phyloP scores from a whole-genome alignment of 2,113 vertebrate genomes.

The Petrocephalus zakoni region DNA sequence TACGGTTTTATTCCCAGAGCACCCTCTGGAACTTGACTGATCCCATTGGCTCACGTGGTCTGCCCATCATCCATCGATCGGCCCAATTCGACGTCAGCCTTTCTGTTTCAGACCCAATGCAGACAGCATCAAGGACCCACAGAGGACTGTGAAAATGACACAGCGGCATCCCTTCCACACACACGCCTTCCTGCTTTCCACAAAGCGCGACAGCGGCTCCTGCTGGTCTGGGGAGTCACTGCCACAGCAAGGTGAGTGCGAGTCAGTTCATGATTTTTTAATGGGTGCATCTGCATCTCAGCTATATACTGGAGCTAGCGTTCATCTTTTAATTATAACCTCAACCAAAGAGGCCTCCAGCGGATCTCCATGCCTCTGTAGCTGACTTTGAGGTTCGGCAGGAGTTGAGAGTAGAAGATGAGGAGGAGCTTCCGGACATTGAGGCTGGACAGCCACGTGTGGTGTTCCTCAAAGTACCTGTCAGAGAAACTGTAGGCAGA shows the following conservation, averaged over 20 bases:
- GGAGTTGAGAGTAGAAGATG: background rate
- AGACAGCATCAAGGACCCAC: constrained; percentile 22
- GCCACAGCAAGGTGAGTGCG: background rate
- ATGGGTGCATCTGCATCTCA: background rate
- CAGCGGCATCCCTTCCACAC: background rate
- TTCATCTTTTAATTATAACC: background rate
- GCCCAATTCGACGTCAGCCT: background rate
- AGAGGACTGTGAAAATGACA: constrained; percentile 5
- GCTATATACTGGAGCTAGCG: background rate
- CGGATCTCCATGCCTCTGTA: background rate
- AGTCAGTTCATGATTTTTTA: background rate
- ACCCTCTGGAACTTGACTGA: background rate
- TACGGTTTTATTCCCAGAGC: background rate
- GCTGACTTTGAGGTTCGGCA: background rate
- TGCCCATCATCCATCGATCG: no score
- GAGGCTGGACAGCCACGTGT: no score
- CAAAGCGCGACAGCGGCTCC: background rate
- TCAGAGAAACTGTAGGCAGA: background rate
- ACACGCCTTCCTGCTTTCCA: background rate
- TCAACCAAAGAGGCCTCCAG: background rate
- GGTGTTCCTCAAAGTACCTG: constrained; percentile 8
- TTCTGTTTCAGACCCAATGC: background rate
- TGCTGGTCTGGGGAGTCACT: background rate
- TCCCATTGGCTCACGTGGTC: background rate
- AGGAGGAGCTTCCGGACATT: background rate